Base-by-base conservation (phyloP, 2,113 vertebrate species). In the Oryzias curvinotus region DNA sequence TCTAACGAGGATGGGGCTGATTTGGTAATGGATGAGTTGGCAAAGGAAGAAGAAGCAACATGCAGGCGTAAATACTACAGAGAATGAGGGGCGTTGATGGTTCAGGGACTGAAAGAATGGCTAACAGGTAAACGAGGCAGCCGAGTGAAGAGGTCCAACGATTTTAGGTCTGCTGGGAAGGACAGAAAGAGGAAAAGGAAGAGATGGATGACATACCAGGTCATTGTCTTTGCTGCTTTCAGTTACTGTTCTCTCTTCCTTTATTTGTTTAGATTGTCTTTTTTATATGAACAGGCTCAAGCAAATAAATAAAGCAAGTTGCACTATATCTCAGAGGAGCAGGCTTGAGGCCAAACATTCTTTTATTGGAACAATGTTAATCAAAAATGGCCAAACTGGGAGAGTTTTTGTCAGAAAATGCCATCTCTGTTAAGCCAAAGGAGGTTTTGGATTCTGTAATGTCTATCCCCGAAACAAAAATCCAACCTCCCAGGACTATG, bases 71-170 rank as follows among this genome's bases (percentile, higher is more conserved):
- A 81, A 79, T 79, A 25, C 64, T 61, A 48, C 57, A 53, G 58
- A 78, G 71, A 56, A 61, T 14, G 62, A 64, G 60, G 48, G 62
- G 61, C 66, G 73, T 42, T 79, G 77, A 77, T 61, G 64, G 73
- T 71, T 65, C 67, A 76, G 75, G 70, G 77, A 75, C 65, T 54
- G 50, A 62, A 80, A 71, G 78, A 81, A 73, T 68, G 65, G 71
- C 80, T 81, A 83, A 85, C 73, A 65, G 73, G 75, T 66, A 75
- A 78, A 80, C 77, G 72, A 73, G 60, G 64, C 65, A 65, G 75
- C 76, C 71, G 77, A 87, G 74, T 83, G 74, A 65, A 87, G 78
- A 78, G 44, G 16, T 52, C 53, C 73, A 52, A 23, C 17, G 14
- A 16, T 52, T 67, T 57, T 2, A 26, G 52, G 64, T 82, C 81